Evolutionary conservation across 2,113 vertebrate genomes (phyloP), one percentile per base, ranked within the genome.

Genomic region (Todiramphus saurophagus): DNA sequence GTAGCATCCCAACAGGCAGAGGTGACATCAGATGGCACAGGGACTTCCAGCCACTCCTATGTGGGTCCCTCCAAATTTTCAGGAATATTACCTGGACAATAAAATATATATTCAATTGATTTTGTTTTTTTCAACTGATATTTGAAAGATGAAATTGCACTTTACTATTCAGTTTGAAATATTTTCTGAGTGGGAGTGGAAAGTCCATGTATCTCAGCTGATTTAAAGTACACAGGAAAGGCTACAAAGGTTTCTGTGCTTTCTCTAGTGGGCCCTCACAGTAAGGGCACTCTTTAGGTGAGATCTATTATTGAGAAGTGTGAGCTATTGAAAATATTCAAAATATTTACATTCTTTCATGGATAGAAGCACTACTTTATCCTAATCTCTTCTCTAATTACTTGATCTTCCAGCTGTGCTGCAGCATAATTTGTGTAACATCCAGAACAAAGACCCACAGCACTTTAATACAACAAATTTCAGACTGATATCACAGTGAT

Each of bases 271-370:
- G 41, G 60, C 51, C 43, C 59, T 92, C 80, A 91, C 62, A 89
- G n/a, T 35, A 81, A 92, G 75, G 93, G 84, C 60, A 43, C 87
- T 93, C 70, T 87, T 96, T 74, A 89, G 93, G 87, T 94, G 72
- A 97, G 76, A 92, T 86, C 67, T 94, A 74, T 89, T 92, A 76
- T 30, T 96, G 94, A 89, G 93, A 97, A 90, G 66, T 56, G 55
- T 70, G 79, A 96, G 88, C 60, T 94, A 70, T 80, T 93, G 74
- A 87, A 97, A 86, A 94, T 85, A 98, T 94, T 96, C 89, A 96
- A 95, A 97, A 97, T 95, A 97, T 98, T 97, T 97, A 95, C 88
- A 96, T 93, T 97, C 95, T 87, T 97, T 55, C 59, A 51, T 94
- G 88, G 94, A 79, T 91, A 69, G 68, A 96, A 97, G 83, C 53